These are phyloP conservation scores for Trachemys scripta DNA, from an alignment of 2,113 vertebrate species.

Conservation along the genomic window DNA sequence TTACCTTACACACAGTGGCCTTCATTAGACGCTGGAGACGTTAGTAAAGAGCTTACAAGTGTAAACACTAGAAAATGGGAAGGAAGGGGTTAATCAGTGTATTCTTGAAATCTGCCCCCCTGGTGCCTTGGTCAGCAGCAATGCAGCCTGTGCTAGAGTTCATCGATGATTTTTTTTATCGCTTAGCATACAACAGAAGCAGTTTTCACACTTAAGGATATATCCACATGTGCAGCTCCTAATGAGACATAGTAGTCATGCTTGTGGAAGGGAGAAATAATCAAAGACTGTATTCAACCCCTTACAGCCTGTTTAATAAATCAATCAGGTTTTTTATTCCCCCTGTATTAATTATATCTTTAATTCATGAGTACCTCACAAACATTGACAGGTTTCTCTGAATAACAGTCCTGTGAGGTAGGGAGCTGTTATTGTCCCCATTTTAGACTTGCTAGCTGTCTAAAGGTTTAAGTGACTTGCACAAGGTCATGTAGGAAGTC, in stretches of 20 bases:
- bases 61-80: neutral
- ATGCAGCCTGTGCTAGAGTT: neutral
- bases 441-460: fast-evolving
- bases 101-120: neutral
- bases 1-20: neutral
- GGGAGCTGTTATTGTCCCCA: fast-evolving
- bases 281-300: neutral
- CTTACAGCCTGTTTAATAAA: neutral
- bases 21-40: neutral
- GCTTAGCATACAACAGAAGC: neutral
- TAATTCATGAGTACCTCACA: neutral
- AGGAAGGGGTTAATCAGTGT: neutral
- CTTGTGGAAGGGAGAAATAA: neutral
- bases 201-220: fast-evolving
- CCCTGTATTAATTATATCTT: neutral
- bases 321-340: neutral
- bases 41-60: neutral
- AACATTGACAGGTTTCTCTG: neutral
- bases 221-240: neutral
- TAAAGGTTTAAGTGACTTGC: fast-evolving
- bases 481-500: neutral
- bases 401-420: neutral
- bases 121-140: neutral
- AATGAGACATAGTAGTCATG: neutral
- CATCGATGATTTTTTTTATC: neutral